Evolutionary conservation across 2,797 vertebrate genomes (phyloP).

Genomic region (Characodon lateralis): DNA sequence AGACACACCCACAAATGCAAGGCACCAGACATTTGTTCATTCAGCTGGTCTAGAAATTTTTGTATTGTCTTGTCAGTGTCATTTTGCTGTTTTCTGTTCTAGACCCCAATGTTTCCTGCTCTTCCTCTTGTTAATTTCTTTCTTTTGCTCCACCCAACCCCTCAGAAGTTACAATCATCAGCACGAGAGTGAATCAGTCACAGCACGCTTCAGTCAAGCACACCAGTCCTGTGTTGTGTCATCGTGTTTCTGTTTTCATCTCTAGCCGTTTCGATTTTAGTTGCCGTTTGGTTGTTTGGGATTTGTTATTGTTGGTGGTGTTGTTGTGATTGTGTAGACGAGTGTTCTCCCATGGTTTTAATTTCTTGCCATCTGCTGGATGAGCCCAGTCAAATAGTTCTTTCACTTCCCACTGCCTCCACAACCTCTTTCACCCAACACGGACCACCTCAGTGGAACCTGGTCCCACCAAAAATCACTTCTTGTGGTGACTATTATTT

Average conservation of each 20-base stretch:
- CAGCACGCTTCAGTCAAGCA: constrained; percentile 65
- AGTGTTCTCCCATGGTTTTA: constrained; percentile 76
- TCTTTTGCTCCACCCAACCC: constrained; percentile 78
- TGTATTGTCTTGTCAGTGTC: constrained; percentile 75
- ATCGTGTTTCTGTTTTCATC: constrained; percentile 71
- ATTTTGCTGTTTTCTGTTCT: constrained; percentile 74
- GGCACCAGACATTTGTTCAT: constrained; percentile 35
- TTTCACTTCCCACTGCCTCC: constrained; percentile 59
- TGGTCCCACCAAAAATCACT: constrained; percentile 59
- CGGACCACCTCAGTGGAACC: constrained; percentile 62
- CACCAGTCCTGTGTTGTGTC: constrained; percentile 71
- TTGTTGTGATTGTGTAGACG: constrained; percentile 74
- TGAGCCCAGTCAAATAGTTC: constrained; percentile 64
- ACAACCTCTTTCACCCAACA: constrained; percentile 67
- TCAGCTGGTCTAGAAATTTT: constrained; percentile 54
- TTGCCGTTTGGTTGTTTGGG: constrained; percentile 76
- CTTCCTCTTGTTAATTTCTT: constrained; percentile 22
- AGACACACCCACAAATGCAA: constrained; percentile 19
- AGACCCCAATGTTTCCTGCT: constrained; percentile 48
- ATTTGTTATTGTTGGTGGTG: constrained; percentile 69
- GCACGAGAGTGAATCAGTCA: constrained; percentile 71
- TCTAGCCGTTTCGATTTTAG: constrained; percentile 64
- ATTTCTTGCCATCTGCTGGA: constrained; percentile 80
- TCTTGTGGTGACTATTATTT: constrained; percentile 75
- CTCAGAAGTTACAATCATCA: constrained; percentile 73